Evolutionary conservation across 2,797 vertebrate species (phyloP), one percentile per base, ranked within the genome.

Genomic region (Macropus fuliginosus): DNA sequence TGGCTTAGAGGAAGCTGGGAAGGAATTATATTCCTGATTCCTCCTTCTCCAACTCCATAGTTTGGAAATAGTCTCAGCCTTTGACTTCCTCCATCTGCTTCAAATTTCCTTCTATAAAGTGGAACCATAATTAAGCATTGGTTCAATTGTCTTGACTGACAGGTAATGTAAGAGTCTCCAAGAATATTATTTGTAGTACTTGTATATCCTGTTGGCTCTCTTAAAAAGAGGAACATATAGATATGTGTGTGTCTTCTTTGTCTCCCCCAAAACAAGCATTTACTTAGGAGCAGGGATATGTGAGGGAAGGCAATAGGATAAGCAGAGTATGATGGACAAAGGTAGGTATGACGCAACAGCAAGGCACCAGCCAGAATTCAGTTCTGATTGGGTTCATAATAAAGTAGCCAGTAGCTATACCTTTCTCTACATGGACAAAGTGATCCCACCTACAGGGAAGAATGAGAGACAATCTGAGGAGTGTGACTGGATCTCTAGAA

Each of bases 61-160:
- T n/a, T 66, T 74, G n/a, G n/a, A 40, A 40, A 74, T 24, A 81
- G 21, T 90, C 27, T 93, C 89, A 94, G 28, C 4, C 94, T 29
- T 89, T 92, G 91, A 91, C 21, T 94, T 59, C 18, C 81, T 95
- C 3, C 46, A 4, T n/a, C 27, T 95, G 90, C 59, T 10, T 95
- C 55, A 81, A 24, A 56, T 96, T 96, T 96, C 89, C 74, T 89
- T 55, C 2, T 29, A 46, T 66, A 81, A 92, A 93, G 5, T 24
- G 8, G 57, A 54, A 9, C 2, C 3, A 50, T 34, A 91, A 13
- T 21, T 89, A 90, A 55, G 91, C 50, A 56, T 0, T 2, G 90
- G 4, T 13, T 62, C 87, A 92, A 74, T 11, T 40, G 91, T 55
- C 95, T 96, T 81, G 56, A 1, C n/a, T 87, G 40, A 55, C 13